A percentile compares a stretch with the other conserved stretches of the same genome.
Evolutionary conservation across 2,797 vertebrate genomes (phyloP).

Genomic region (Gephyroberyx darwinii): DNA sequence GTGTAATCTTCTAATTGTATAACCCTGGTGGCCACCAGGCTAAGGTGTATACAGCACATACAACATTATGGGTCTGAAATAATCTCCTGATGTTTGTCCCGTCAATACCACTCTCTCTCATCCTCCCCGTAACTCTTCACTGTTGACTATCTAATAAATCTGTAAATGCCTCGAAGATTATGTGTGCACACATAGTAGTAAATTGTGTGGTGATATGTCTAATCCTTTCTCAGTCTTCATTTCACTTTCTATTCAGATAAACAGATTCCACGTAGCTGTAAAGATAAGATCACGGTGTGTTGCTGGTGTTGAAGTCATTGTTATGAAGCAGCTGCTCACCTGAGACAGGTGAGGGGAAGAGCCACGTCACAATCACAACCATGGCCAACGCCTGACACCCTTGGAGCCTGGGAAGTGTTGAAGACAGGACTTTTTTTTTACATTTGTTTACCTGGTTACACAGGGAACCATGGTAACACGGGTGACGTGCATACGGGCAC

Average conservation of each 20-base stretch:
- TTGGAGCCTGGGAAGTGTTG: not conserved
- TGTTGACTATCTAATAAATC: too few species aligned
- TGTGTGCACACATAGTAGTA: too few species aligned
- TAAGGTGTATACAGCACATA: too few species aligned
- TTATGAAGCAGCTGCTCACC: slow-evolving; percentile 36
- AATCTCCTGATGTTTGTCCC: too few species aligned
- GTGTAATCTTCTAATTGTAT: too few species aligned
- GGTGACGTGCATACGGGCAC: too few species aligned
- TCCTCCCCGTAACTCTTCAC: too few species aligned
- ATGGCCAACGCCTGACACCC: not conserved
- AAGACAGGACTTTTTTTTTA: not conserved
- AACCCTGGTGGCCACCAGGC: too few species aligned
- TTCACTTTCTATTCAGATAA: not conserved
- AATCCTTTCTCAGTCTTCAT: not conserved
- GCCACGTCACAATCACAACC: accelerated
- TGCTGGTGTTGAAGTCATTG: not conserved
- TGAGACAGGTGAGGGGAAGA: not conserved
- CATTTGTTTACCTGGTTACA: not conserved
- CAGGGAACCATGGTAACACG: not conserved
- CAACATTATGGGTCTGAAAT: too few species aligned
- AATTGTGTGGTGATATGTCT: not conserved
- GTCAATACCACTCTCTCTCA: too few species aligned
- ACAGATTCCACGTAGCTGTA: not conserved
- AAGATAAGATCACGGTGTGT: not conserved
- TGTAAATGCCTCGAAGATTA: too few species aligned